Conservation (phyloP, 2,797 vertebrate genomes). For the Hylomyscus alleni region DNA sequence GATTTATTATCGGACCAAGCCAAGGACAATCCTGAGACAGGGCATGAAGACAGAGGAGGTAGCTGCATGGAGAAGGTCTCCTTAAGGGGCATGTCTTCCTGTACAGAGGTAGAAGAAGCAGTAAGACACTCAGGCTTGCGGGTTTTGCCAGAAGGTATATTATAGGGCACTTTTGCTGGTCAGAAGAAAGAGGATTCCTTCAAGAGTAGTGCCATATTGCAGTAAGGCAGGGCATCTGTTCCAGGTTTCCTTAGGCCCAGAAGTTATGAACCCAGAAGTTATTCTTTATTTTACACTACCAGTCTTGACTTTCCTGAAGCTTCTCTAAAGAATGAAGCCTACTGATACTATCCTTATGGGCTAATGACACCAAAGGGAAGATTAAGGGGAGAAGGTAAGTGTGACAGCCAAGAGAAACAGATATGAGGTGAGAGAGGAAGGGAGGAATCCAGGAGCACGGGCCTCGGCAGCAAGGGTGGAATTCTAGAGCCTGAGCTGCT, state of each 20-base stretch:
- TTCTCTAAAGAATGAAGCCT: not conserved
- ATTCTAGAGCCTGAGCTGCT: not conserved
- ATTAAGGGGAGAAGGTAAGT: not conserved
- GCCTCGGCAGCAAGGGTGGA: rapidly evolving
- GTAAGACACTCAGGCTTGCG: not conserved
- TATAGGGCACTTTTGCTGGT: not conserved
- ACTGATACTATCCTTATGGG: not conserved
- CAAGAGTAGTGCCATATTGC: not conserved
- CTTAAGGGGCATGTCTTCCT: not conserved
- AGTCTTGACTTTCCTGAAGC: not conserved
- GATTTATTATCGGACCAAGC: not conserved
- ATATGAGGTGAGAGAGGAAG: not conserved
- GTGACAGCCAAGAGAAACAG: not conserved
- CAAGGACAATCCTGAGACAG: not conserved
- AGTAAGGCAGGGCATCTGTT: not conserved
- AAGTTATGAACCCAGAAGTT: not conserved
- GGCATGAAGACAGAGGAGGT: not conserved
- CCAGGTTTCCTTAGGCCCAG: not conserved
- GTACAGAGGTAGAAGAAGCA: not conserved
- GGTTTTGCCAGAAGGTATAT: not conserved
- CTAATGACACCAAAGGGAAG: not conserved
- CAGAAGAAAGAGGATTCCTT: not conserved
- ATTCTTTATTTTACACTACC: not conserved
- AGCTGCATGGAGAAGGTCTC: rapidly evolving
- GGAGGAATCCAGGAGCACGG: too few species aligned